Conservation (phyloP, 1,140 invertebrate genomes). For the Neotoxoptera formosana region DNA sequence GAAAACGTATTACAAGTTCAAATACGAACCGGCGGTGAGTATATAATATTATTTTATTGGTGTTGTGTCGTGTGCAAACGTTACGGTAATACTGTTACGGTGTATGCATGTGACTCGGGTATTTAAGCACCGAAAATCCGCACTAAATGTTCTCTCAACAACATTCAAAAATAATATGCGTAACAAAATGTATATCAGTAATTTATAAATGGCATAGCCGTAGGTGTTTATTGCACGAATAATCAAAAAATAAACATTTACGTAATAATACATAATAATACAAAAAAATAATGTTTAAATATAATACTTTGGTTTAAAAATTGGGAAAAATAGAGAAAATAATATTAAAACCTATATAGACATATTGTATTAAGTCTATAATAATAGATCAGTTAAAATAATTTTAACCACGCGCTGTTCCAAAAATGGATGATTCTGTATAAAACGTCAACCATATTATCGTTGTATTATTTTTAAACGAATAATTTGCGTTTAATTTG, state of each 20-base stretch:
- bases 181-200: not conserved
- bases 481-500: too few relatives aligned
- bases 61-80: not conserved
- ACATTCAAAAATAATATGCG: not conserved
- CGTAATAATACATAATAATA: not conserved
- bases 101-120: not conserved
- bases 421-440: too few relatives aligned
- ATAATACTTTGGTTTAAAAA: not conserved
- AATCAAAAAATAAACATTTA: not conserved
- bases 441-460: too few relatives aligned
- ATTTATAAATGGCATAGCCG: not conserved
- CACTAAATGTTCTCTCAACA: not conserved
- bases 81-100: not conserved
- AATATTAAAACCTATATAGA: too few relatives aligned
- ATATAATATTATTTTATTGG: not conserved
- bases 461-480: too few relatives aligned
- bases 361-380: too few relatives aligned
- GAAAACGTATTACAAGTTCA: not conserved
- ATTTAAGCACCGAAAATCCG: not conserved
- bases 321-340: too few relatives aligned
- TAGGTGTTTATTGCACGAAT: not conserved
- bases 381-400: too few relatives aligned
- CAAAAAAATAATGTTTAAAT: not conserved
- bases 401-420: too few relatives aligned
- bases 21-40: conserved; percentile 25